Base-by-base conservation (phyloP, 1,140 invertebrate species). In the Matsumurasca onukii region DNA sequence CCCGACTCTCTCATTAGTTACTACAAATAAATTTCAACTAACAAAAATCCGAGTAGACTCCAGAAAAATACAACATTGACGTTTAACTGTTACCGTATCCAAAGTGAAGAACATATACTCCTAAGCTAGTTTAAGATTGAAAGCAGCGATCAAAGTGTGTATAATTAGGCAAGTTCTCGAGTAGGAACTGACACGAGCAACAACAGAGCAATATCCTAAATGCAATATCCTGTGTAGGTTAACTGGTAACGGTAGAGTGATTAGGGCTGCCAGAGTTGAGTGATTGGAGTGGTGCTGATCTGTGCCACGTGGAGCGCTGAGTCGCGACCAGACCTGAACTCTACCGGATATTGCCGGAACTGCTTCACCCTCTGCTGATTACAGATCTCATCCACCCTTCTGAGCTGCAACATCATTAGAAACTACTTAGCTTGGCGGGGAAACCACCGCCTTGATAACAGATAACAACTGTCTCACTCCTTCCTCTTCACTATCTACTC, bases 391-490 rank as follows among this genome's bases (percentile, higher is more conserved):
- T 2, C 13, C 49, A 22, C 49, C 49, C 49, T 24, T 13, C 49
- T 22, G 22, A 5, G 55, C 24, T 29, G 22, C 5, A 9, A 17
- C 5, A 59, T 59, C 55, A 27, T 59, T 59, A 59, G 55, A 59
- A 59, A 59, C 55, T 59, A 59, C 55, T 59, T 59, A 59, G 55
- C 55, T 17, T n/a, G n/a, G n/a, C n/a, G n/a, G n/a, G n/a, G n/a
- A n/a, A n/a, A 39, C 34, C 34, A 39, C 34, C 34, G 5, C 5
- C n/a, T n/a, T n/a, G n/a, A n/a, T n/a, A n/a, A n/a, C n/a, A 51
- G n/a, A 51, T 51, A n/a, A n/a, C n/a, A n/a, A n/a, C n/a, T n/a
- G 49, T 51, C 49, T 51, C 49, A 20, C 49, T 51, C 24, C n/a
- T n/a, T n/a, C n/a, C n/a, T n/a, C n/a, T n/a, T n/a, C n/a, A n/a